Evolutionary conservation across 1,140 invertebrate species (phyloP).

Genomic region (Pemphigus obesinymphae): DNA sequence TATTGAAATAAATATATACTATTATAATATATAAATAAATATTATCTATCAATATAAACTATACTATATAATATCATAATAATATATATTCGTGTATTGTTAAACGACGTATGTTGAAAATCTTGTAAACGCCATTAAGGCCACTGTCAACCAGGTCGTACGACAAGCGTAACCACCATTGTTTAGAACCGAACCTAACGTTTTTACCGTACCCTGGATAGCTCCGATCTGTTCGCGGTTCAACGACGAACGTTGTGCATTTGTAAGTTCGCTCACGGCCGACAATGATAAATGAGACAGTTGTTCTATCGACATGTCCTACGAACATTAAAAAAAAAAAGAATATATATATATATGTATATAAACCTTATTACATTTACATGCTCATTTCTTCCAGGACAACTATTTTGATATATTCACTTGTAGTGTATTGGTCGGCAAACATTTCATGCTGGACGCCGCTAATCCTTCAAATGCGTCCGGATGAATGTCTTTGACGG

Average conservation of each 20-base stretch:
- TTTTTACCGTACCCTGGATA: background rate
- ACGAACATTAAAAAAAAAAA: background rate
- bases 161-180: background rate
- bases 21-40: background rate
- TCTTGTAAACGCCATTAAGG: background rate
- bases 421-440: slow-evolving; percentile 42
- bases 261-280: background rate
- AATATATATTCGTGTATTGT: background rate
- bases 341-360: background rate
- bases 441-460: slow-evolving; percentile 44
- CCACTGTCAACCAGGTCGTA: background rate
- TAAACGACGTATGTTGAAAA: too few relatives aligned
- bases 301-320: slow-evolving; percentile 20
- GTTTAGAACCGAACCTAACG: background rate
- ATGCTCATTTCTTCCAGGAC: background rate
- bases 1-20: background rate
- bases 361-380: too few relatives aligned
- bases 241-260: slow-evolving; percentile 2
- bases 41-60: background rate
- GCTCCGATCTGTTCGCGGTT: background rate
- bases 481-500: slow-evolving; percentile 39
- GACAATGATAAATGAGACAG: slow-evolving; percentile 21
- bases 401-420: slow-evolving; percentile 22
- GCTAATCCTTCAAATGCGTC: slow-evolving; percentile 46
- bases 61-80: background rate